Evolutionary conservation across 1,140 invertebrate species (phyloP).

Genomic region (Carcinoscorpius rotundicauda): DNA sequence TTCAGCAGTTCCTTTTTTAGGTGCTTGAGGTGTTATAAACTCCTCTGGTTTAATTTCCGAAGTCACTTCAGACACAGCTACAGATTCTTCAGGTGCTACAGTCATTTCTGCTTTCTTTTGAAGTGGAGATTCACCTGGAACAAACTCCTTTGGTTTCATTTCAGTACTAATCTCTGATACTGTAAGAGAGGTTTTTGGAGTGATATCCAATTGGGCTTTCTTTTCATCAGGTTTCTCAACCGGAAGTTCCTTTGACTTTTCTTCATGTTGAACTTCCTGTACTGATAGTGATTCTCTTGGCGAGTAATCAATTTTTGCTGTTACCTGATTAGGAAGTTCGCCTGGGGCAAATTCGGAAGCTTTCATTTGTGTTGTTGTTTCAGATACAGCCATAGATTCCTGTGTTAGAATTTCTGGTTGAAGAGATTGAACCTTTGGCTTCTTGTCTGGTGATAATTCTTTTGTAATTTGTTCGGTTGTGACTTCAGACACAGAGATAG

Average conservation of each 20-base stretch:
- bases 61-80: slow-evolving; percentile 14
- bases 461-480: slow-evolving; percentile 11
- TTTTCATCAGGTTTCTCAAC: slow-evolving; percentile 11
- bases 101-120: slow-evolving; percentile 14
- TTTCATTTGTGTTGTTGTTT: slow-evolving; percentile 18
- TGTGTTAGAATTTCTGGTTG: background rate
- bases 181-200: slow-evolving; percentile 1
- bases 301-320: background rate
- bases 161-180: background rate
- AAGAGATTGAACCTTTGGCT: background rate
- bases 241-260: slow-evolving; percentile 8
- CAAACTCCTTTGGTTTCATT: background rate
- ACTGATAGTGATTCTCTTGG: slow-evolving; percentile 12
- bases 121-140: slow-evolving; percentile 4
- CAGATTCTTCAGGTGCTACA: slow-evolving; percentile 10
- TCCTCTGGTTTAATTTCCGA: background rate
- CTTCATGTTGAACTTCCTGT: slow-evolving; percentile 7
- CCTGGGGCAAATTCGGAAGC: slow-evolving; percentile 8
- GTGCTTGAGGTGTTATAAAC: background rate
- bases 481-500: slow-evolving; percentile 17
- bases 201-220: slow-evolving; percentile 8
- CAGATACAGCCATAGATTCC: slow-evolving; percentile 15
- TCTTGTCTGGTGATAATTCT: slow-evolving; percentile 6
- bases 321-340: slow-evolving; percentile 7
- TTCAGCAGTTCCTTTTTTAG: slow-evolving; percentile 13